Base-by-base conservation (phyloP, 1,140 invertebrate species). In the Papilio dardanus region DNA sequence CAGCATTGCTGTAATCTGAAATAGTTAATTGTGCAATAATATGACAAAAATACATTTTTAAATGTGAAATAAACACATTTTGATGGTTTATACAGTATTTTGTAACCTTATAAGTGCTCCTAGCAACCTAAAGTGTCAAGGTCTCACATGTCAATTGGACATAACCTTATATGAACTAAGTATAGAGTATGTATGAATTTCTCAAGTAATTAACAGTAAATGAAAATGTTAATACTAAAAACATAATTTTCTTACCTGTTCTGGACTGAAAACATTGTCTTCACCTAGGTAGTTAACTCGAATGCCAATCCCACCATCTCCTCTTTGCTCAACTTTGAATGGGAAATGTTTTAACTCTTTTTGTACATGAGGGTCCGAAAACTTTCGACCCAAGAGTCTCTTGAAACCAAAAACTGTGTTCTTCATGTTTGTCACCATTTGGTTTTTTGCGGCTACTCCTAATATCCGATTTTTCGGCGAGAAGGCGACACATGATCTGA, bases 361-460 rank as follows among this genome's bases (percentile, higher is more conserved):
- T 86, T 98, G 96, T 62, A 98, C 96, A 83, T 96, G 94, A 14
- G 97, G 97, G 94, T 99, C 99, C 83, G 96, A 95, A 88, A 96
- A 98, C 87, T 96, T 96, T 81, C 97, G 94, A 54, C 98, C 99
- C 80, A 99, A 92, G 31, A 99, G 93, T 85, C 97, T 95, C 94
- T 99, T 99, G 88, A 99, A 99, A 69, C 97, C 97, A 94, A 96
- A 96, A 71, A 99, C 95, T 74, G 99, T 99, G 89, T 99, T 99
- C 91, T 98, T 99, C 95, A 99, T 96, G 89, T 99, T 99, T 79
- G 98, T 99, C 14, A 99, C 96, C 93, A 97, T 96, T 89, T 99
- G 98, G 89, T 99, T 99, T 92, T 99, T 99, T 31, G 99, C 99
- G 58, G 98, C 97, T 21, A 99, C 98, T 46, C 99, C 99, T 85